Evolutionary conservation across 1,140 invertebrate genomes (phyloP).

Genomic region (Drosophila simulans): DNA sequence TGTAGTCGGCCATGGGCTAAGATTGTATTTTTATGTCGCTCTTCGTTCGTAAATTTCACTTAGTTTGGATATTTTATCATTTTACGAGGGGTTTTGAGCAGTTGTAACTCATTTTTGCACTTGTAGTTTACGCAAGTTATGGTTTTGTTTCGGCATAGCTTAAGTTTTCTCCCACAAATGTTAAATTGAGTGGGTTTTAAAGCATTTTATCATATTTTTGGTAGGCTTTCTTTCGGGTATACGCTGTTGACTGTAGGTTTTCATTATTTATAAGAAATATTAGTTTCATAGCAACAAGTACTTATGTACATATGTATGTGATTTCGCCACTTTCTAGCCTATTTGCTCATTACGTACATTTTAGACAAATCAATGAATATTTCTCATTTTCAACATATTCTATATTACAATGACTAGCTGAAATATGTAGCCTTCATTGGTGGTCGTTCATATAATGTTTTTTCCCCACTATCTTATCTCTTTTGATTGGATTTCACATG

Average conservation of each 20-base stretch:
- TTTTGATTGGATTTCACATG: slow-evolving; percentile 22
- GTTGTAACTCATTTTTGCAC: neutral
- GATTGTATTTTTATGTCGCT: slow-evolving; percentile 21
- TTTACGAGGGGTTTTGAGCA: neutral
- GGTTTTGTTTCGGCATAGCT: neutral
- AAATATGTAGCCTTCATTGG: too few species aligned
- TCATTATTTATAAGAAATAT: too few species aligned
- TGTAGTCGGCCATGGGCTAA: slow-evolving; percentile 17
- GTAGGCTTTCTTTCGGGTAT: too few species aligned
- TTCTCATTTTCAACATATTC: too few species aligned
- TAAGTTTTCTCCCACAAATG: neutral
- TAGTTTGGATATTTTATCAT: neutral
- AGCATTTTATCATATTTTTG: neutral
- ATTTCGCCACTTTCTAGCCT: too few species aligned
- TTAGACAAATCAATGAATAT: too few species aligned
- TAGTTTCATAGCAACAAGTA: too few species aligned
- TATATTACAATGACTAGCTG: too few species aligned
- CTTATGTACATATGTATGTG: too few species aligned
- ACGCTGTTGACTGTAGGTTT: too few species aligned
- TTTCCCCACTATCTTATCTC: slow-evolving; percentile 17
- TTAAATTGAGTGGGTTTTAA: neutral
- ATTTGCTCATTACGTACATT: too few species aligned
- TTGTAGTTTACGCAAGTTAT: neutral
- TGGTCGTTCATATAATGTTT: neutral
- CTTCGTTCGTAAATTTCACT: neutral